These are phyloP conservation scores for Limnothrissa miodon DNA, from an alignment of 2,113 vertebrate genomes.

Conservation along the genomic window DNA sequence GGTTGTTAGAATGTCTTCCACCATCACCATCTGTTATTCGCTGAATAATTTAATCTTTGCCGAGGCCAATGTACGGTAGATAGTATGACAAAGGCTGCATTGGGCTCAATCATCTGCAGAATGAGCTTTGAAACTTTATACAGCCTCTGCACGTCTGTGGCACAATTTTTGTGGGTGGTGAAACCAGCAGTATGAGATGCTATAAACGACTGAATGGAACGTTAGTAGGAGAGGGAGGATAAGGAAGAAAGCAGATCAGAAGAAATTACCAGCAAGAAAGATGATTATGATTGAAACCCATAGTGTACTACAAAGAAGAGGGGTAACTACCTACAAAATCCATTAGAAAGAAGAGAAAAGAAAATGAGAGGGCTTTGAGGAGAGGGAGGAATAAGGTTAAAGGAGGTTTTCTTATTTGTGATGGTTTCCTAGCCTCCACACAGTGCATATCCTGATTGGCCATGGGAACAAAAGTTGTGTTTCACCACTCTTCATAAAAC, in stretches of 20 bases:
- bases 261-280: slow-evolving; percentile 16
- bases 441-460: too few species aligned
- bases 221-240: neutral
- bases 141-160: neutral
- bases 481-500: too few species aligned
- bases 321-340: neutral
- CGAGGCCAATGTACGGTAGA: neutral
- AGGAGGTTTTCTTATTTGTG: too few species aligned
- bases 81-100: neutral
- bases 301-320: neutral
- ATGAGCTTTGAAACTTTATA: neutral
- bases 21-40: neutral
- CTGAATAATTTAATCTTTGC: neutral
- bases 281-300: neutral
- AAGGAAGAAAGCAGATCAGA: slow-evolving; percentile 9
- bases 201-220: neutral
- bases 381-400: neutral
- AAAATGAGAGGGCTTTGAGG: neutral
- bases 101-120: neutral
- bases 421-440: too few species aligned
- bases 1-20: neutral
- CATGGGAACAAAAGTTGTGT: too few species aligned
- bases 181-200: neutral
- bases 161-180: neutral
- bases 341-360: neutral